Evolutionary conservation across 2,113 vertebrate species (phyloP).

Genomic region (Corythoichthys intestinalis): DNA sequence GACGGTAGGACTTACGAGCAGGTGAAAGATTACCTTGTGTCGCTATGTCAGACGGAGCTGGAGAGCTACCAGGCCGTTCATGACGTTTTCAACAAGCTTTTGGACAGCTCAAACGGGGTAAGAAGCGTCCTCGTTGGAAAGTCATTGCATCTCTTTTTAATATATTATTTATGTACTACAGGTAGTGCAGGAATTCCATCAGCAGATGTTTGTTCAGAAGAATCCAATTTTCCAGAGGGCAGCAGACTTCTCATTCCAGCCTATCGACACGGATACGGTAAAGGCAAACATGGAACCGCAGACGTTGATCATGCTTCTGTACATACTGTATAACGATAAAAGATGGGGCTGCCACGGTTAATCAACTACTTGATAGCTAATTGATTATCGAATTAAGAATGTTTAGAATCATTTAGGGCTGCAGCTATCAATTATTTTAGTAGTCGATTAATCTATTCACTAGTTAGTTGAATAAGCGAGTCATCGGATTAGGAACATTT

Average conservation of each 20-base stretch:
- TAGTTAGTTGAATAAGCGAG: too few species aligned
- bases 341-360: too few species aligned
- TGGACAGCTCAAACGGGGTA: slow-evolving; percentile 85
- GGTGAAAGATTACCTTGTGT: slow-evolving; percentile 90
- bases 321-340: too few species aligned
- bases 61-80: slow-evolving; percentile 83
- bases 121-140: background rate
- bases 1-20: slow-evolving; percentile 89
- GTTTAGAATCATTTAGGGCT: too few species aligned
- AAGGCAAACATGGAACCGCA: slow-evolving; percentile 28
- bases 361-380: too few species aligned
- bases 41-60: slow-evolving; percentile 90
- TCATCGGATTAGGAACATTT: too few species aligned
- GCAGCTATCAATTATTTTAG: too few species aligned
- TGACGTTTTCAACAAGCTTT: slow-evolving; percentile 85
- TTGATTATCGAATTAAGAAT: too few species aligned
- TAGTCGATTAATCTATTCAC: too few species aligned
- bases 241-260: slow-evolving; percentile 83
- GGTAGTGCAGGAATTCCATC: slow-evolving; percentile 87
- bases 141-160: background rate
- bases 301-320: too few species aligned
- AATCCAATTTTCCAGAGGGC: slow-evolving; percentile 82
- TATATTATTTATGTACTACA: slow-evolving; percentile 33
- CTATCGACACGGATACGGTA: slow-evolving; percentile 87
- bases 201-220: slow-evolving; percentile 88